Conservation (phyloP, 2,797 vertebrate species). For the Thamnophis elegans region DNA sequence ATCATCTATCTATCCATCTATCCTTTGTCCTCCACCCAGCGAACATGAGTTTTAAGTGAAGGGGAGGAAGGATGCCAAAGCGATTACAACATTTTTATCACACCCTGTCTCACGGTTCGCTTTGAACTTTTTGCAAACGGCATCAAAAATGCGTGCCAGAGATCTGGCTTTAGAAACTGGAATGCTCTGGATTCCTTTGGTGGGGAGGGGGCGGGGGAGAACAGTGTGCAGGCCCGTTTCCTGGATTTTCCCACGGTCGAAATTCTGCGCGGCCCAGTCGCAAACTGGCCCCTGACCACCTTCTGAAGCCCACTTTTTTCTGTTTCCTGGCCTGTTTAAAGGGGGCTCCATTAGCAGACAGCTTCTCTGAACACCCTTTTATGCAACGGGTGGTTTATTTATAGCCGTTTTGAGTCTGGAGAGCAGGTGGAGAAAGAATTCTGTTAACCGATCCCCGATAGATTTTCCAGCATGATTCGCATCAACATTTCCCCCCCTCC, state of each 20-base stretch:
- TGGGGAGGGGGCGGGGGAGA: too few relatives aligned
- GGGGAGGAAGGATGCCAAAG: not conserved
- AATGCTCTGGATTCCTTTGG: not conserved
- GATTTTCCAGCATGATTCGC: not conserved
- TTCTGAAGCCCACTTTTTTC: not conserved
- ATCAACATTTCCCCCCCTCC: not conserved
- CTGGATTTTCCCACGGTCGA: not conserved
- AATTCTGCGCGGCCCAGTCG: not conserved
- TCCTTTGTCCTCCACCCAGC: not conserved
- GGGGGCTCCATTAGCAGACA: not conserved
- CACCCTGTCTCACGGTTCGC: not conserved
- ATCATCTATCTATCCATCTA: not conserved
- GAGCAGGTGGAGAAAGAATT: slow-evolving; percentile 34
- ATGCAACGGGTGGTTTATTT: slow-evolving; percentile 37
- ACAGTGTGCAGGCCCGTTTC: not conserved
- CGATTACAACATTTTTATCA: not conserved
- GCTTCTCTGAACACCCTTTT: not conserved
- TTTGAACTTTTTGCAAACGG: not conserved
- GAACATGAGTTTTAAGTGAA: not conserved
- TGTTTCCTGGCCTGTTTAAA: not conserved
- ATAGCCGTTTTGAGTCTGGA: slow-evolving; percentile 2
- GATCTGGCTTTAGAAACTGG: not conserved
- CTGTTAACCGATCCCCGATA: not conserved
- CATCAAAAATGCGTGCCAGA: not conserved
- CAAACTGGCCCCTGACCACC: not conserved